Conservation (phyloP, 1,140 invertebrate genomes). For the Meloidogyne floridensis region DNA sequence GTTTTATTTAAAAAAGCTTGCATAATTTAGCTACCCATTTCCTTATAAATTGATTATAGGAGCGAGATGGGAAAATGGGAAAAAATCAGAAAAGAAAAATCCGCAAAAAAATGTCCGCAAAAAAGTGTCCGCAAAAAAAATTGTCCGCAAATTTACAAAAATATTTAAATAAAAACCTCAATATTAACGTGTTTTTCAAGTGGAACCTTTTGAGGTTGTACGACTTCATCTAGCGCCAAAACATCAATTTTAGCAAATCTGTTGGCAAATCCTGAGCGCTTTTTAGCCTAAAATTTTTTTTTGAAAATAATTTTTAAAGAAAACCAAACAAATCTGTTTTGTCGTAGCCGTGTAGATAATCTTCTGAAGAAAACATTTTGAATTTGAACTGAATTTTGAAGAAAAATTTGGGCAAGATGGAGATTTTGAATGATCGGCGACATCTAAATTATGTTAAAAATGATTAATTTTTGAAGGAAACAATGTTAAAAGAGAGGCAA, state of each 20-base stretch:
- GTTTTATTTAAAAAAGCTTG: too few species aligned
- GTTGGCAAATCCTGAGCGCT: not conserved
- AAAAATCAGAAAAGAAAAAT: too few species aligned
- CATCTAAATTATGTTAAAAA: not conserved
- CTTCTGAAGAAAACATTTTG: not conserved
- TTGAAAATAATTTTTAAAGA: not conserved
- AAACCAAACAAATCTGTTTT: not conserved
- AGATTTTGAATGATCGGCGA: not conserved
- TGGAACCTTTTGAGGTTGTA: slow-evolving; percentile 20
- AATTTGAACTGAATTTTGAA: not conserved
- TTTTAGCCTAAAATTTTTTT: not conserved
- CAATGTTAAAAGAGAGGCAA: too few species aligned
- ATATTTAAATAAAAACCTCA: slow-evolving; percentile 15
- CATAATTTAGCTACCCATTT: too few species aligned
- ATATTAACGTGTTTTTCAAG: slow-evolving; percentile 1
- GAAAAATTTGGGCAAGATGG: not conserved
- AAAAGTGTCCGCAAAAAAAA: not conserved
- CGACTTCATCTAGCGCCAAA: slow-evolving; percentile 10
- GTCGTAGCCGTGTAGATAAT: not conserved
- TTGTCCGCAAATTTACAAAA: not conserved
- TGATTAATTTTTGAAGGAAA: too few species aligned
- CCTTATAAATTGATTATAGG: too few species aligned
- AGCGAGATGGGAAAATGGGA: too few species aligned
- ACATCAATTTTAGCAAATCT: not conserved
- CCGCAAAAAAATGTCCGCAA: too few species aligned